Conservation (phyloP, 2,113 vertebrate species). For the Dolichotis patagonum region DNA sequence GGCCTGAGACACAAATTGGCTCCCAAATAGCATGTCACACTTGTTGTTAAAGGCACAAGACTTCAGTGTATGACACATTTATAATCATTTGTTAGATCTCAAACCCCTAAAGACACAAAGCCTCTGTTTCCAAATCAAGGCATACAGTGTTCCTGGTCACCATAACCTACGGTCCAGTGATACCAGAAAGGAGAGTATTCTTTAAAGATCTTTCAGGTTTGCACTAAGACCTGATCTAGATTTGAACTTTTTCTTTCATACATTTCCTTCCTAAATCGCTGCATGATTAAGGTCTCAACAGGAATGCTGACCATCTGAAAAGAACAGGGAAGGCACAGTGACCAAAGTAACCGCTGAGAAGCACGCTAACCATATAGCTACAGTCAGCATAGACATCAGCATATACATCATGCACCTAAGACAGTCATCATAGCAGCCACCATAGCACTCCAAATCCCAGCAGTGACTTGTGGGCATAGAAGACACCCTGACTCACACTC, state of each 20-base stretch:
- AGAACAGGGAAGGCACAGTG: neutral
- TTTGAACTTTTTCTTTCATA: neutral
- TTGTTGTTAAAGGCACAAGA: neutral
- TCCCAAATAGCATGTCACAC: neutral
- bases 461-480: neutral
- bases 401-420: neutral
- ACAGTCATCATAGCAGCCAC: neutral
- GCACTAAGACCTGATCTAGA: neutral
- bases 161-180: neutral
- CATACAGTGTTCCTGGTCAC: neutral
- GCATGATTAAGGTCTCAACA: neutral
- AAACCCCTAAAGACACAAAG: neutral
- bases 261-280: neutral
- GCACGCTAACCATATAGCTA: neutral
- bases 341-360: neutral
- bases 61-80: neutral
- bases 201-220: neutral
- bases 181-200: neutral
- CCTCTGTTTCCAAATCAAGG: neutral
- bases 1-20: neutral
- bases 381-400: too few relatives aligned
- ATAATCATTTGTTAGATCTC: neutral
- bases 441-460: neutral
- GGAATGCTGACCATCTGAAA: neutral
- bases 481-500: neutral